Evolutionary conservation across 2,797 vertebrate species (phyloP), one percentile per base, ranked within the genome.

Genomic region (Melanotaenia maccullochi): DNA sequence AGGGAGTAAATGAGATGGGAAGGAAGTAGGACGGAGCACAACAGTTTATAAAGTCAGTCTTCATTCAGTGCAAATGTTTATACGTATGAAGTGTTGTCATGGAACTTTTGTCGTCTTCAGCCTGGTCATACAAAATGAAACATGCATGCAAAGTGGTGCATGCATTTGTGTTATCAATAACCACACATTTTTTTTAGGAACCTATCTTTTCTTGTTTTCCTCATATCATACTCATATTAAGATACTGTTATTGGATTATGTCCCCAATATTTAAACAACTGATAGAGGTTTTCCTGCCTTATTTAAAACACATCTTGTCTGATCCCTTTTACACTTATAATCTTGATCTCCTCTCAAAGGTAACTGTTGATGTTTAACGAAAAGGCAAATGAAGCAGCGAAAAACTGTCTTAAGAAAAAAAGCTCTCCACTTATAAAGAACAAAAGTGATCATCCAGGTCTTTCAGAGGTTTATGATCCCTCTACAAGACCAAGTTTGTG

Each of bases 401-500:
- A 12, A 42, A 47, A 30, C 8, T 38, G 13, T 28, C 22, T 8
- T 28, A 25, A 42, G 30, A 65, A 56, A 40, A 25, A 60, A 63
- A 32, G 18, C 32, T 24, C 33, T 38, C 44, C 42, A 9, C 33
- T 74, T 32, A 54, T 62, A 69, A 58, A 65, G 61, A 72, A 78
- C 75, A 83, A 73, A 81, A 55, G 55, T 65, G 66, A 64, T 68
- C 64, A 81, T 81, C 75, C 61, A 55, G 36, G 68, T 63, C 58
- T 75, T 79, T 60, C 22, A 49, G 49, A 22, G 47, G 60, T 66
- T 79, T 81, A 71, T 40, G 60, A 83, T 87, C 60, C 49, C 64
- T 72, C 55, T 82, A 51, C 54, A 54, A 86, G 73, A 70, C 75
- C 42, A 74, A 73, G 73, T 79, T 78, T 49, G 74, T 73, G 65